Conservation (phyloP, 2,113 vertebrate species). For the Entelurus aequoreus region DNA sequence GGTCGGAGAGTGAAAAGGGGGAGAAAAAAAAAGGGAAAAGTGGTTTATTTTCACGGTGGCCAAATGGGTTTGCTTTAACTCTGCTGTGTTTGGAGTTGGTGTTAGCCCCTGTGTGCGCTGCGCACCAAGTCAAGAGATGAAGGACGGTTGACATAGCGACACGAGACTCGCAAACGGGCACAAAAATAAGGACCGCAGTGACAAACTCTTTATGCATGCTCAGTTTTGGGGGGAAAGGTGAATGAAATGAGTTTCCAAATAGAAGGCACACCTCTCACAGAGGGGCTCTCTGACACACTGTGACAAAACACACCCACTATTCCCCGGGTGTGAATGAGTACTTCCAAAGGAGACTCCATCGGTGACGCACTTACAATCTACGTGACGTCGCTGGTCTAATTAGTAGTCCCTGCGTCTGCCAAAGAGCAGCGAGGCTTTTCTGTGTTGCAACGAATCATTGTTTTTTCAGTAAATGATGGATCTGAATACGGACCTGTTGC, state of each 20-base stretch:
- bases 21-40: slow-evolving; percentile 18
- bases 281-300: slow-evolving; percentile 13
- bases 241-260: slow-evolving; percentile 41
- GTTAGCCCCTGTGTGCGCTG: slow-evolving; percentile 39
- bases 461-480: slow-evolving; percentile 8
- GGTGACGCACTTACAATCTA: slow-evolving; percentile 42
- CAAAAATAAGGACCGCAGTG: neutral
- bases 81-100: slow-evolving; percentile 45
- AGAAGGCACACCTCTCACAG: slow-evolving; percentile 21
- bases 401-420: slow-evolving; percentile 24
- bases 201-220: slow-evolving; percentile 22
- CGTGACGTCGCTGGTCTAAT: slow-evolving; percentile 39
- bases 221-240: slow-evolving; percentile 46
- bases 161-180: slow-evolving; percentile 42
- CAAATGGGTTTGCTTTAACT: slow-evolving; percentile 61
- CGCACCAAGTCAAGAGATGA: slow-evolving; percentile 24
- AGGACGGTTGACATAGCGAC: slow-evolving; percentile 24
- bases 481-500: slow-evolving; percentile 4
- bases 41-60: slow-evolving; percentile 63
- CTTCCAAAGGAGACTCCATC: slow-evolving; percentile 19
- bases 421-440: slow-evolving; percentile 9
- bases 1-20: slow-evolving; percentile 9
- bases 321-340: slow-evolving; percentile 13
- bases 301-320: slow-evolving; percentile 15
- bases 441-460: slow-evolving; percentile 17